Evolutionary conservation across 2,888 invertebrate genomes (phyloP), one percentile per base, ranked within the genome.

Genomic region (Gryllus longicercus): DNA sequence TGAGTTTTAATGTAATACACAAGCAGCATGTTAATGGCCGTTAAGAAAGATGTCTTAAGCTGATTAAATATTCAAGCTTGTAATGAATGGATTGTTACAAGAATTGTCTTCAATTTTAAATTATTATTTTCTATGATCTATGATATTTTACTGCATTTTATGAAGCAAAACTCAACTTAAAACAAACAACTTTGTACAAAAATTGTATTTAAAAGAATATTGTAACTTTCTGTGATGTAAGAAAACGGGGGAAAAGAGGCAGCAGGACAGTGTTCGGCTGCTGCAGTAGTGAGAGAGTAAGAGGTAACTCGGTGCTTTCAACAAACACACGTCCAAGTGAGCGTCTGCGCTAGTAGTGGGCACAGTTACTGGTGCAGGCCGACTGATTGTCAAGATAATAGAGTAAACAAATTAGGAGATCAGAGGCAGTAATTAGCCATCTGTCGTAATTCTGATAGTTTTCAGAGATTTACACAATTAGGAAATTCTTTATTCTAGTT

Each of bases 211-310:
- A 50, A 80, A 80, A 79, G 79, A 82, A 80, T 79, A 77, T 80
- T 80, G 81, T 81, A 81, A 81, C 80, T 81, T 82, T 82, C 82
- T 82, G 82, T 82, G 82, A 82, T 82, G 79, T 80, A 80, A 23
- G 38, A 76, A 82, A 82, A 81, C 81, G 82, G 82, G 63, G 38
- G 82, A 80, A 80, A 81, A 81, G 80, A 81, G 81, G 81, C 82
- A 81, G 81, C 81, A 80, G 74, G 81, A 80, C 74, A 76, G 78
- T 78, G 79, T 50, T 75, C 74, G 38, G 50, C 74, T 80, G 78
- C 49, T 80, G 78, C 5, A 63, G 63, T 63, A 63, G 63, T 63
- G n/a, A 63, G 63, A 63, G 63, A 75, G 79, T 50, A 74, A 74
- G 77, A 8, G 74, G 21, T 77, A 77, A 18, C 74, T 50, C n/a